These are phyloP conservation scores for Zaprionus ghesquierei DNA, from an alignment of 1,140 invertebrate genomes.

Conservation along the genomic window DNA sequence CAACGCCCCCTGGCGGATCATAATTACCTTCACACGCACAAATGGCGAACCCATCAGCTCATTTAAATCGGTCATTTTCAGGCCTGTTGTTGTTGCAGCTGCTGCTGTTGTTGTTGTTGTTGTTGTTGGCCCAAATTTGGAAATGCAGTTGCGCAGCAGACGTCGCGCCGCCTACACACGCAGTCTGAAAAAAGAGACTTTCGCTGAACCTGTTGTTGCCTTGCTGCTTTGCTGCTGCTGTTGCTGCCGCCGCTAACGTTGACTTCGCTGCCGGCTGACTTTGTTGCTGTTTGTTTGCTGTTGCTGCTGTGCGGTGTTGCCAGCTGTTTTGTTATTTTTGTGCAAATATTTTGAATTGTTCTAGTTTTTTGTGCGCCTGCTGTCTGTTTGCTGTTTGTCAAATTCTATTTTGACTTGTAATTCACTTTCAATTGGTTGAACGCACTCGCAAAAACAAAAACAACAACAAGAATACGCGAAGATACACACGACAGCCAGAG, in stretches of 20 bases:
- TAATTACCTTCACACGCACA: constrained; percentile 80
- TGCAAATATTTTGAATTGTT: constrained; percentile 60
- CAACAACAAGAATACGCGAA: not conserved
- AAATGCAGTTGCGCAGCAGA: constrained; percentile 24
- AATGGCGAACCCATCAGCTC: constrained; percentile 77
- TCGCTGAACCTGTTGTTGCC: constrained; percentile 7
- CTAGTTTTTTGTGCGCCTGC: constrained; percentile 47
- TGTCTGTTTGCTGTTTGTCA: constrained; percentile 26
- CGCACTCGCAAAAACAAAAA: constrained; percentile 23
- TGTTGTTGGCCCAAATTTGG: constrained; percentile 10
- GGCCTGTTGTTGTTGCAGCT: constrained; percentile 3
- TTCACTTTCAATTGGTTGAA: constrained; percentile 71
- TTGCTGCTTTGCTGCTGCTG: not conserved
- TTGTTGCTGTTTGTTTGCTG: constrained; percentile 4
- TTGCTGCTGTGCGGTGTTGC: constrained; percentile 7
- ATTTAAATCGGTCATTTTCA: constrained; percentile 77
- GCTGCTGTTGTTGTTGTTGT: not conserved
- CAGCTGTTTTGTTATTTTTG: constrained; percentile 68
- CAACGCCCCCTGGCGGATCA: not conserved
- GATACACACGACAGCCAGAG: not conserved
- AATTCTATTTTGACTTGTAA: constrained; percentile 69
- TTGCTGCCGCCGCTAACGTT: constrained; percentile 3
- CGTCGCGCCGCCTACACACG: constrained; percentile 8
- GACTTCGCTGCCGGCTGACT: not conserved
- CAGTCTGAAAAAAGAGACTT: not conserved